Base-by-base conservation (phyloP, 2,797 vertebrate genomes). In the Lacerta viridis region DNA sequence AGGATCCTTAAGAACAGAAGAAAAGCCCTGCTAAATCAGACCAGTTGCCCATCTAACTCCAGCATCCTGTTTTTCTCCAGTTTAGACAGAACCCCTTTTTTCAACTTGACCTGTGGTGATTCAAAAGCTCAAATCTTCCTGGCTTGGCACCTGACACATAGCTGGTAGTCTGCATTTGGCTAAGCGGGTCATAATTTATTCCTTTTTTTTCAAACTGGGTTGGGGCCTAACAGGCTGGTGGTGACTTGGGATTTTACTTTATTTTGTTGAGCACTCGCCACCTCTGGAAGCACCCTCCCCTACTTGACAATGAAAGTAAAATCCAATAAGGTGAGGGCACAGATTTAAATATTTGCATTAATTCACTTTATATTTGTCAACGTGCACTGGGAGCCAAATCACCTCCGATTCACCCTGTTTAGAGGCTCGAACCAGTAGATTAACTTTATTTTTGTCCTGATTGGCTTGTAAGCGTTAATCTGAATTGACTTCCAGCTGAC, bases 321-420 rank as follows among this genome's bases (percentile, higher is more conserved):
- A 23, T 72, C 55, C 39, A 89, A 46, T 36, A 29, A 80, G 85
- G 23, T 5, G n/a, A 80, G 50, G 66, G 1, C 69, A 27, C 7
- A 20, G 36, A 23, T 61, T 50, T 74, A 80, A 85, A 85, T 61
- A 46, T 85, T 55, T 79, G 17, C 88, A 85, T 89, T 89, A 25
- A 55, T 50, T 66, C 6, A 25, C 25, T 75, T 15, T 25, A 8
- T 36, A 55, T 74, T 36, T 41, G 59, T 75, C 6, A 9, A 11
- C 1, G 15, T 36, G 46, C 13, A 20, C 50, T 46, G n/a, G n/a
- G 55, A 88, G 17, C 64, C 74, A 83, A 83, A 78, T 78, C 25
- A 4, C 64, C 59, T 83, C 29, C 39, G 41, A 66, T 66, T 15
- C 46, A 29, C 55, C 72, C 9, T 55, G 50, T 81, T 68, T 66